Evolutionary conservation across 2,113 vertebrate genomes (phyloP).

Genomic region (Sceloporus tristichus): DNA sequence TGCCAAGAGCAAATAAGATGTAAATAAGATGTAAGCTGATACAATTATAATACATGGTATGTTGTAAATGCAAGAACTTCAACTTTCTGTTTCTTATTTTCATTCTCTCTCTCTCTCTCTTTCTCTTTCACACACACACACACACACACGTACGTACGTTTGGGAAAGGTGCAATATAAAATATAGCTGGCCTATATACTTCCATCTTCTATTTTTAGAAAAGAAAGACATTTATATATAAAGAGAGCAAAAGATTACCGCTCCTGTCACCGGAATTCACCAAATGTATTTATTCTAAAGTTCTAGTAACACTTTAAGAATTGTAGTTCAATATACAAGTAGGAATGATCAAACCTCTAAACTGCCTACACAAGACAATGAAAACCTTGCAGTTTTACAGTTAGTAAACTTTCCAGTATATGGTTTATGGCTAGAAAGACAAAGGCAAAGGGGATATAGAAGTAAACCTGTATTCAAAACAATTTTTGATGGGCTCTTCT

Average conservation of each 20-base stretch:
- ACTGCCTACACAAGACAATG: neutral
- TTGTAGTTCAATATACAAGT: neutral
- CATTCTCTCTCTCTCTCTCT: neutral
- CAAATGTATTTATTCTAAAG: conserved; percentile 4
- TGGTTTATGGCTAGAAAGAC: neutral
- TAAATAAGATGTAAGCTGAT: conserved; percentile 32
- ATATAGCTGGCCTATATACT: neutral
- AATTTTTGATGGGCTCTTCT: neutral
- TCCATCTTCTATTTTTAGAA: neutral
- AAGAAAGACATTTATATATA: rapidly evolving
- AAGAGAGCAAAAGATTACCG: rapidly evolving
- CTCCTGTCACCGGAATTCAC: neutral
- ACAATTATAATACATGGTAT: neutral
- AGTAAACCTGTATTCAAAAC: no score
- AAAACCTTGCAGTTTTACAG: neutral
- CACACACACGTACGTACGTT: neutral
- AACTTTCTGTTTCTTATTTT: conserved; percentile 25
- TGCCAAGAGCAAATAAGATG: conserved; percentile 18
- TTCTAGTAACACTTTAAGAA: conserved; percentile 7
- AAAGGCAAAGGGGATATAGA: no score
- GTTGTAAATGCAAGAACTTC: conserved; percentile 16
- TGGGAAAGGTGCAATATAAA: neutral
- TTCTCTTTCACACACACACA: no score
- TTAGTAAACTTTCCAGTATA: neutral
- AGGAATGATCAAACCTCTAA: neutral